phyloP scores from a whole-genome alignment of 1,140 invertebrate species.

The Formica selysi region DNA sequence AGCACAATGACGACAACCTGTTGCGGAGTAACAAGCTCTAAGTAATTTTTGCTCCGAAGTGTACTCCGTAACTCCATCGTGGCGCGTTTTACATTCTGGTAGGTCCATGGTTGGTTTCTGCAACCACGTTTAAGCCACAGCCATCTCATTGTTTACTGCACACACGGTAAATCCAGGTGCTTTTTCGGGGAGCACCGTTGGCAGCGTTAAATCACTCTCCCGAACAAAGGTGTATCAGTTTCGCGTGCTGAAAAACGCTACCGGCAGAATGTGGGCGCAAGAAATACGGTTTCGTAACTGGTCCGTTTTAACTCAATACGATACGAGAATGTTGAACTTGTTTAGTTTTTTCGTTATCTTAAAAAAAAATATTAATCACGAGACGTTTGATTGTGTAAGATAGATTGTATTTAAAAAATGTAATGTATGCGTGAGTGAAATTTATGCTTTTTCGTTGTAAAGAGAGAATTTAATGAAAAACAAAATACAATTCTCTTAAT shows the following conservation, averaged over 20 bases:
- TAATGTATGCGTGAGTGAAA: not conserved
- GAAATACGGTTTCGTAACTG: conserved; percentile 32
- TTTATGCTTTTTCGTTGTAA: conserved; percentile 8
- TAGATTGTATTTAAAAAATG: not conserved
- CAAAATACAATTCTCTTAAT: conserved; percentile 6
- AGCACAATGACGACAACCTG: conserved; percentile 66
- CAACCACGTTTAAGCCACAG: conserved; percentile 13
- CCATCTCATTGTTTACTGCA: conserved; percentile 58
- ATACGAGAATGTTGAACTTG: conserved; percentile 17
- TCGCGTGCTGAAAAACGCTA: conserved; percentile 44
- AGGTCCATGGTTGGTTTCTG: not conserved
- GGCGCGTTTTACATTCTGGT: conserved; percentile 58
- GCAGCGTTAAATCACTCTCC: conserved; percentile 54
- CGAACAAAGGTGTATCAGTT: conserved; percentile 58
- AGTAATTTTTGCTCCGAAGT: conserved; percentile 67
- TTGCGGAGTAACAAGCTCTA: conserved; percentile 68
- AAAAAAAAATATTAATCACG: not conserved
- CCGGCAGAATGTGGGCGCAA: conserved; percentile 17
- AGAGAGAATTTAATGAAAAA: not conserved
- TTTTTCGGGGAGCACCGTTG: conserved; percentile 31
- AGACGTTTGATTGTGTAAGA: not conserved
- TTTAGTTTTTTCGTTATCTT: not conserved
- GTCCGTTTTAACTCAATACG: conserved; percentile 37
- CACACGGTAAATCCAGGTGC: conserved; percentile 38
- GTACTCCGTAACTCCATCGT: conserved; percentile 50